Conservation (phyloP, 2,888 invertebrate species). For the Trichogramma evanescens region DNA sequence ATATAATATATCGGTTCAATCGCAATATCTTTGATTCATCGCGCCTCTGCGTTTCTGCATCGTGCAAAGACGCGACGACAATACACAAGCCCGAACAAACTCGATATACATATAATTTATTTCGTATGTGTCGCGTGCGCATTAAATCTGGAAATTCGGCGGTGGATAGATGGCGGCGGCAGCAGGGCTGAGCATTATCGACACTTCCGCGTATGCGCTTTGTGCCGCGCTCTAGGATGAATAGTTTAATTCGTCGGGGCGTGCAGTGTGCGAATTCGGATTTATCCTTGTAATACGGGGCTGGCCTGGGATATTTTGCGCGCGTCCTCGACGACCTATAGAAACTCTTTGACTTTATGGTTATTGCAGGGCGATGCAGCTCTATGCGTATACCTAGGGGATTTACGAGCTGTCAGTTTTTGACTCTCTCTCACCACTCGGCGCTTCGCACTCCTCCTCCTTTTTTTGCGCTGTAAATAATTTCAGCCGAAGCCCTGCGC, state of each 20-base stretch:
- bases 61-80: slow-evolving; percentile 13
- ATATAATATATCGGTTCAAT: neutral
- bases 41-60: neutral
- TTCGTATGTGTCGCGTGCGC: too few species aligned
- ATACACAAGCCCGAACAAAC: neutral
- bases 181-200: too few species aligned
- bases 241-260: slow-evolving; percentile 18
- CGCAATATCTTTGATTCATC: slow-evolving; percentile 24
- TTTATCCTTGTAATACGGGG: slow-evolving; percentile 4
- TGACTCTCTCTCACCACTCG: neutral
- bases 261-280: slow-evolving; percentile 1
- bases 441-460: neutral
- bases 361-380: slow-evolving; percentile 27
- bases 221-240: slow-evolving; percentile 6
- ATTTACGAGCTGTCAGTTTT: slow-evolving; percentile 14
- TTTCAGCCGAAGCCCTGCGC: neutral
- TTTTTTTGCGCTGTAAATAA: slow-evolving; percentile 5
- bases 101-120: too few species aligned
- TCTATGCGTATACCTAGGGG: neutral
- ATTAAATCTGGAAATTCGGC: too few species aligned
- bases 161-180: too few species aligned
- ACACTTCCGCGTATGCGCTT: neutral
- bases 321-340: neutral
- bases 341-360: slow-evolving; percentile 28
- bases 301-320: slow-evolving; percentile 4